Conservation (phyloP, 1,140 invertebrate genomes). For the Saccostrea echinata region DNA sequence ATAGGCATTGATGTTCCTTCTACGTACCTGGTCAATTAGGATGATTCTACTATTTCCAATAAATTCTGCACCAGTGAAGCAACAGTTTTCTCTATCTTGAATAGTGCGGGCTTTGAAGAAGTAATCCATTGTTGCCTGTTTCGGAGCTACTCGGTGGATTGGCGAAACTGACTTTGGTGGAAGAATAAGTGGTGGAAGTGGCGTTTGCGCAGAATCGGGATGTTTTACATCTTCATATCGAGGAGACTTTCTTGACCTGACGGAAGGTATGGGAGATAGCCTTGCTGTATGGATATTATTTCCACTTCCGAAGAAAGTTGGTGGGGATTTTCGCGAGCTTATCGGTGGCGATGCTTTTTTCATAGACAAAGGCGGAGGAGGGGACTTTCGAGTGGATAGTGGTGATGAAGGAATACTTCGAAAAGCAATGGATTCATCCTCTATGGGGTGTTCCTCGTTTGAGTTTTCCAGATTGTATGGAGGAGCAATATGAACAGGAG, state of each 20-base stretch:
- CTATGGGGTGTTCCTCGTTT: background rate
- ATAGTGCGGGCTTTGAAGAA: slow-evolving; percentile 60
- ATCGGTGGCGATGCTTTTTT: slow-evolving; percentile 4
- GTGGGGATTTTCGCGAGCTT: background rate
- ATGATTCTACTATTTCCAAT: slow-evolving; percentile 58
- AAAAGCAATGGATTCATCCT: background rate
- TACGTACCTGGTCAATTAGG: slow-evolving; percentile 50
- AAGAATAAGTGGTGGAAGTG: slow-evolving; percentile 53
- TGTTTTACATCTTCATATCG: background rate
- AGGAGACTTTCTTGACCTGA: slow-evolving; percentile 25
- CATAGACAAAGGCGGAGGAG: background rate
- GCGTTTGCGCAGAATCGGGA: slow-evolving; percentile 35
- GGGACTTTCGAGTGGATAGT: background rate
- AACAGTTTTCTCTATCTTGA: slow-evolving; percentile 62
- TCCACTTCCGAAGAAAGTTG: background rate
- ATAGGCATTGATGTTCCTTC: too few species aligned
- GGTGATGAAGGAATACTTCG: background rate
- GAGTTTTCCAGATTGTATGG: slow-evolving; percentile 55
- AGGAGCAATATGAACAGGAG: slow-evolving; percentile 55
- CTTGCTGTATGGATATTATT: slow-evolving; percentile 23
- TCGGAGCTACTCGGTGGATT: slow-evolving; percentile 24
- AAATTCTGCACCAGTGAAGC: slow-evolving; percentile 61
- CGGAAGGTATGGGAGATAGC: background rate
- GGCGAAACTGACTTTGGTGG: slow-evolving; percentile 54
- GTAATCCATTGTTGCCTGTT: slow-evolving; percentile 55